These are phyloP conservation scores for Sinhomidia bicolor DNA, from an alignment of 2,888 invertebrate genomes.

Conservation along the genomic window DNA sequence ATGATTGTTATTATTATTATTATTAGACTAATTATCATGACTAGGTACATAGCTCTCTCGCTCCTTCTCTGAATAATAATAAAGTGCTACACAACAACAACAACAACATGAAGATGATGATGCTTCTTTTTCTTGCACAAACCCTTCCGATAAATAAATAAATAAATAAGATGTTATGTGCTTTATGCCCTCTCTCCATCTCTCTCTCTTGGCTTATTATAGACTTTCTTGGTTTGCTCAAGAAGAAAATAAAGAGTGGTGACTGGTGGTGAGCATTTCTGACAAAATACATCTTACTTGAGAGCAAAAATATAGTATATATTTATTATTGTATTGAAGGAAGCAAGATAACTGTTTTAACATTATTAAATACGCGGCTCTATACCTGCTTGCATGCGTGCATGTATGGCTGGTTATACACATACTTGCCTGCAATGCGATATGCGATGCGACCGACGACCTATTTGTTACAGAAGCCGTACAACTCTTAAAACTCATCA, in stretches of 20 bases:
- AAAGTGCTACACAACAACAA: not conserved
- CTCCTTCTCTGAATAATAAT: slow-evolving; percentile 54
- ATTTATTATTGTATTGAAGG: slow-evolving; percentile 19
- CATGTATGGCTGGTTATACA: too few relatives aligned
- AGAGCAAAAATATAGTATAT: not conserved
- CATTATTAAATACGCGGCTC: slow-evolving; percentile 51
- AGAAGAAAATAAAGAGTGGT: too few relatives aligned
- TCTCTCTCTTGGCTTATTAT: not conserved
- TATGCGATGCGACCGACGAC: slow-evolving; percentile 47
- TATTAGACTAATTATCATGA: slow-evolving; percentile 69
- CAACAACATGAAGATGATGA: too few relatives aligned
- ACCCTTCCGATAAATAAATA: slow-evolving; percentile 10
- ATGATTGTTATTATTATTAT: slow-evolving; percentile 64
- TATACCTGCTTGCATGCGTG: too few relatives aligned
- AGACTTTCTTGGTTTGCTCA: slow-evolving; percentile 4
- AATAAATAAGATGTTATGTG: slow-evolving; percentile 3
- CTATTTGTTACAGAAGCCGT: slow-evolving; percentile 67
- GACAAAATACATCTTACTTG: not conserved
- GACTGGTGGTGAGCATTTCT: too few relatives aligned
- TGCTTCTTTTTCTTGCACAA: not conserved
- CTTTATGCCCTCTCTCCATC: not conserved
- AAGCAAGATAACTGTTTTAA: slow-evolving; percentile 53
- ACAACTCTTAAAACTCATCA: too few relatives aligned
- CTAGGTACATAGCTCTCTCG: slow-evolving; percentile 33
- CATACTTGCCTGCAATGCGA: too few relatives aligned